Evolutionary conservation across 1,140 invertebrate species (phyloP).

Genomic region (Megathymus violae): DNA sequence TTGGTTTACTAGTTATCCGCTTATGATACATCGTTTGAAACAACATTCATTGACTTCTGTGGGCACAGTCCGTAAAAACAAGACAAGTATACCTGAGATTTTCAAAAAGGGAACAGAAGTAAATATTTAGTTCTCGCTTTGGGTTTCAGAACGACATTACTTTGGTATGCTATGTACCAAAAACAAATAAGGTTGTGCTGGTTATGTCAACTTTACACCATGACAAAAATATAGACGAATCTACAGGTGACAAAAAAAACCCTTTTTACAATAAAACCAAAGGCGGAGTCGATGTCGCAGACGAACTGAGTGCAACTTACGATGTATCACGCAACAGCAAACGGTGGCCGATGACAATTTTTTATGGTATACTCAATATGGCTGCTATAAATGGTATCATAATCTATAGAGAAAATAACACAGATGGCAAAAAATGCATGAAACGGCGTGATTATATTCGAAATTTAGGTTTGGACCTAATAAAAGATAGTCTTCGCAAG

Average conservation of each 20-base stretch:
- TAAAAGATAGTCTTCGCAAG: too few relatives aligned
- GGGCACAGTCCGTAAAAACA: too few relatives aligned
- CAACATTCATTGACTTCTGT: too few relatives aligned
- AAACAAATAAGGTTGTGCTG: too few relatives aligned
- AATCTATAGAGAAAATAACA: slow-evolving; percentile 26
- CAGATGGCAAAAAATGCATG: background rate
- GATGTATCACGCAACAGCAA: slow-evolving; percentile 45
- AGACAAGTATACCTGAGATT: too few relatives aligned
- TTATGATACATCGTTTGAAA: too few relatives aligned
- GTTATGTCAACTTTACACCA: too few relatives aligned
- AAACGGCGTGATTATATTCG: slow-evolving; percentile 21
- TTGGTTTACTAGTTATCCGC: too few relatives aligned
- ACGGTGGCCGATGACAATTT: slow-evolving; percentile 53
- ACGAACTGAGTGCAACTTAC: slow-evolving; percentile 46
- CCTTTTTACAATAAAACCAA: slow-evolving; percentile 41
- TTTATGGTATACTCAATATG: slow-evolving; percentile 56
- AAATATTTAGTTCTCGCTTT: too few relatives aligned
- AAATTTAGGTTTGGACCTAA: slow-evolving; percentile 18
- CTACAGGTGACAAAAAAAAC: slow-evolving; percentile 50
- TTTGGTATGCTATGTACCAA: too few relatives aligned
- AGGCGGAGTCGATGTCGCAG: slow-evolving; percentile 28
- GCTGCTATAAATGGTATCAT: slow-evolving; percentile 55
- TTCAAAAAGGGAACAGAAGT: too few relatives aligned
- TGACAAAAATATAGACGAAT: slow-evolving; percentile 12
- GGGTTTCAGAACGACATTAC: too few relatives aligned